These are phyloP conservation scores for Dasysyrphus tricinctus DNA, from an alignment of 2,888 invertebrate species.

Conservation along the genomic window DNA sequence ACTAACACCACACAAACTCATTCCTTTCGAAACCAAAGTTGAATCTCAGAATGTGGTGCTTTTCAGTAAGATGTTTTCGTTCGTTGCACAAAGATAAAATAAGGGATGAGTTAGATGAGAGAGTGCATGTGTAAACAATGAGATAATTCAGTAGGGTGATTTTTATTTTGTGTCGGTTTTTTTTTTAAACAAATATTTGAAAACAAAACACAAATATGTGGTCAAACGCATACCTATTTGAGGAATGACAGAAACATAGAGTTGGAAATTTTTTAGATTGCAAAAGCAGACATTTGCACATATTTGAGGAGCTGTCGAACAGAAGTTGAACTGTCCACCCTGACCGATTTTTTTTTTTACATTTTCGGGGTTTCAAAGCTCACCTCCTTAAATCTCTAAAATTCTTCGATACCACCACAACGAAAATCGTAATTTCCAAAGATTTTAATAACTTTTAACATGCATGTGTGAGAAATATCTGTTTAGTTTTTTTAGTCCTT, in stretches of 20 bases:
- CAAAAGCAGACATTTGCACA: not conserved
- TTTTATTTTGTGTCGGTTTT: not conserved
- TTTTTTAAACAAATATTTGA: not conserved
- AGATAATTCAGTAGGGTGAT: not conserved
- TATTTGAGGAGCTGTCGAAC: not conserved
- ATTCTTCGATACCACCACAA: no score
- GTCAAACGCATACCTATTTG: not conserved
- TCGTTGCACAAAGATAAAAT: constrained; percentile 28
- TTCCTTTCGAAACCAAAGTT: constrained; percentile 19
- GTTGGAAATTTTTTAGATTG: not conserved
- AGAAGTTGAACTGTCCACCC: no score
- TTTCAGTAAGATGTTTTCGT: constrained; percentile 37
- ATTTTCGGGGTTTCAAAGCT: no score
- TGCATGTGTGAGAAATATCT: no score
- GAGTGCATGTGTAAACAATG: constrained; percentile 13
- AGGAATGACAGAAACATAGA: not conserved
- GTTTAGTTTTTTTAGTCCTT: no score
- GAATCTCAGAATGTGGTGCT: constrained; percentile 48
- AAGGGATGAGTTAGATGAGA: not conserved
- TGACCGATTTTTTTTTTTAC: no score
- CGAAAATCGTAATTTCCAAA: no score
- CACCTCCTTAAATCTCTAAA: no score
- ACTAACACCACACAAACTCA: constrained; percentile 1
- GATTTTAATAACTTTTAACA: no score
- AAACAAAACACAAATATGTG: not conserved